These are phyloP conservation scores for Acrocephalus kingi DNA, from an alignment of 2,113 vertebrate genomes.

Conservation along the genomic window DNA sequence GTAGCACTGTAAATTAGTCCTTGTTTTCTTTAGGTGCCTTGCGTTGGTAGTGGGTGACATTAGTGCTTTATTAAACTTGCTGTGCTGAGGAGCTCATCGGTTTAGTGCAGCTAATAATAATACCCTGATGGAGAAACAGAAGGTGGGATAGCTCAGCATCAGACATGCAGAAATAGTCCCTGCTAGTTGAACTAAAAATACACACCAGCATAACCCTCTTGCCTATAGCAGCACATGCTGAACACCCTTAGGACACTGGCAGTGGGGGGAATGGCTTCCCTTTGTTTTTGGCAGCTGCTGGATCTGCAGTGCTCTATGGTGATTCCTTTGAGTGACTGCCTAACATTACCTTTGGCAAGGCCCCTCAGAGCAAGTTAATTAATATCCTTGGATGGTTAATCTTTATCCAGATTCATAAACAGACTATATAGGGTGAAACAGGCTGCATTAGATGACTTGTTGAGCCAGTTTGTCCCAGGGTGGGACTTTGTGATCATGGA, in stretches of 20 bases:
- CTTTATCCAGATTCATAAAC: not conserved
- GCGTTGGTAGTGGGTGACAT: not conserved
- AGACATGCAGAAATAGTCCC: slow-evolving; percentile 32
- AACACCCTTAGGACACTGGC: not conserved
- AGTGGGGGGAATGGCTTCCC: not conserved
- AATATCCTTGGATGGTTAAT: not conserved
- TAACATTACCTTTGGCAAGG: not conserved
- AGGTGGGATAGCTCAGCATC: slow-evolving; percentile 36
- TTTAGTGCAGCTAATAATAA: slow-evolving; percentile 53
- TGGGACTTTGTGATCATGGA: not conserved
- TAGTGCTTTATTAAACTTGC: slow-evolving; percentile 26
- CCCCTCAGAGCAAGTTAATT: not conserved
- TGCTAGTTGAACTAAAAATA: slow-evolving; percentile 60
- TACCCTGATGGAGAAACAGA: slow-evolving; percentile 36
- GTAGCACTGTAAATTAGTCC: not conserved
- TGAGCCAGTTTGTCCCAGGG: not conserved
- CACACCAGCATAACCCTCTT: not conserved
- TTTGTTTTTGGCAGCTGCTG: not conserved
- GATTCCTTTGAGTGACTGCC: accelerated
- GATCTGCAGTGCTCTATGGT: not conserved
- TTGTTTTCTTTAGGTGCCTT: slow-evolving; percentile 39
- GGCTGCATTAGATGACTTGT: not conserved
- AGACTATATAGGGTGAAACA: not conserved
- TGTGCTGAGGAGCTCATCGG: not conserved
- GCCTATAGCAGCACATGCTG: slow-evolving; percentile 12